Percentiles rank a stretch among this genome's conserved stretches.
Evolutionary conservation across 2,888 invertebrate species (phyloP).

Genomic region (Acleris cristana): DNA sequence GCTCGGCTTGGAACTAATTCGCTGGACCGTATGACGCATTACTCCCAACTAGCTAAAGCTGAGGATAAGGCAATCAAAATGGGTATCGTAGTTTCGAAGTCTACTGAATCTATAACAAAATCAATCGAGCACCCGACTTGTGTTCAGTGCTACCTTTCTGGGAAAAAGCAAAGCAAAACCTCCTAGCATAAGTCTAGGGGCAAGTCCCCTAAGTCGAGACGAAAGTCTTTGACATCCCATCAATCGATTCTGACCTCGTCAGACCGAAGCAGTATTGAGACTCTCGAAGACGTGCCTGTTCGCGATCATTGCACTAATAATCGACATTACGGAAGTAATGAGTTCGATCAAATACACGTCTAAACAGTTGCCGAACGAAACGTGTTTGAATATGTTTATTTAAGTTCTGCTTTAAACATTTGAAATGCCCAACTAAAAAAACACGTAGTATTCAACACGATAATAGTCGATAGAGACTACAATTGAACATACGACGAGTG

Average conservation of each 20-base stretch:
- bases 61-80: constrained; percentile 80
- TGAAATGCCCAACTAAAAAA: background rate
- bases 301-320: constrained; percentile 67
- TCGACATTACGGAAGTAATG: constrained; percentile 60
- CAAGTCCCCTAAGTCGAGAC: constrained; percentile 83
- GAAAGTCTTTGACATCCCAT: constrained; percentile 66
- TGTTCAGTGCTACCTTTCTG: constrained; percentile 88
- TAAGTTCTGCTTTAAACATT: background rate
- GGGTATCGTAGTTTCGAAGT: constrained; percentile 83
- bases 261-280: constrained; percentile 77
- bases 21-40: constrained; percentile 76
- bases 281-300: constrained; percentile 64
- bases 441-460: background rate
- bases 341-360: constrained; percentile 85
- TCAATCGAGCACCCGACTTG: constrained; percentile 88
- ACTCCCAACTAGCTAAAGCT: constrained; percentile 77
- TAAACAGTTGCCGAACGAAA: constrained; percentile 54
- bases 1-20: constrained; percentile 79
- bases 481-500: background rate
- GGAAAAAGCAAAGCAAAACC: constrained; percentile 82
- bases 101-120: constrained; percentile 80
- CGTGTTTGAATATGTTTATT: constrained; percentile 9
- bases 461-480: background rate
- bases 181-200: constrained; percentile 88
- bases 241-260: constrained; percentile 71